Conservation (phyloP, 2,113 vertebrate species). For the Chunga burmeisteri region DNA sequence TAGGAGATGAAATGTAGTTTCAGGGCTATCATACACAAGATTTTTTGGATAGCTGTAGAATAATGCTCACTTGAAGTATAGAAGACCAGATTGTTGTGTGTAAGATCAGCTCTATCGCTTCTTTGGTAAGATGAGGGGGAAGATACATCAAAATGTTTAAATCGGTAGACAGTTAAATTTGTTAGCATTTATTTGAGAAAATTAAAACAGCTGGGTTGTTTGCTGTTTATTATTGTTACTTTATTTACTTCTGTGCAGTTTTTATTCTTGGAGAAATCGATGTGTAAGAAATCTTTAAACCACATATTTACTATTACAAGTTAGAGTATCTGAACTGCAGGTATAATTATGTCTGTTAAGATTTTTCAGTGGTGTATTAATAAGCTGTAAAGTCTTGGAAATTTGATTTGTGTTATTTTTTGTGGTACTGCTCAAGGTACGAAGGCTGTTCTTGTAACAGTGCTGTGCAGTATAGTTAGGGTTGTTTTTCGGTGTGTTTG, state of each 20-base stretch:
- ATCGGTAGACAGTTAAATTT: background rate
- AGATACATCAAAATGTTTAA: background rate
- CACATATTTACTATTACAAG: background rate
- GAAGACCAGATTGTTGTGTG: background rate
- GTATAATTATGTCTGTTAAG: background rate
- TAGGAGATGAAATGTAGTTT: background rate
- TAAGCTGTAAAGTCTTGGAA: background rate
- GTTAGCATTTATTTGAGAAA: background rate
- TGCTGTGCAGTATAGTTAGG: background rate
- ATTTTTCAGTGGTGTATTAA: background rate
- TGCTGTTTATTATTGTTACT: background rate
- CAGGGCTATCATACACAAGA: accelerated
- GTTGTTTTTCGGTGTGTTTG: background rate
- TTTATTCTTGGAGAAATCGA: background rate
- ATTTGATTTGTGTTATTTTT: background rate
- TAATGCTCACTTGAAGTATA: background rate
- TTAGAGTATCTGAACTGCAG: background rate
- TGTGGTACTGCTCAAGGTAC: background rate
- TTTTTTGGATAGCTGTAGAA: background rate
- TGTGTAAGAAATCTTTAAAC: background rate
- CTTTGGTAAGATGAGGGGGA: background rate
- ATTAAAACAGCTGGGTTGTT: background rate
- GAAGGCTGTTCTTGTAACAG: background rate
- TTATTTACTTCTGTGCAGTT: background rate
- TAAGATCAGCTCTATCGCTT: background rate